Percentiles rank a stretch among this genome's conserved stretches.
Conservation (phyloP, 2,797 vertebrate genomes). For the Pantherophis alleghaniensis region DNA sequence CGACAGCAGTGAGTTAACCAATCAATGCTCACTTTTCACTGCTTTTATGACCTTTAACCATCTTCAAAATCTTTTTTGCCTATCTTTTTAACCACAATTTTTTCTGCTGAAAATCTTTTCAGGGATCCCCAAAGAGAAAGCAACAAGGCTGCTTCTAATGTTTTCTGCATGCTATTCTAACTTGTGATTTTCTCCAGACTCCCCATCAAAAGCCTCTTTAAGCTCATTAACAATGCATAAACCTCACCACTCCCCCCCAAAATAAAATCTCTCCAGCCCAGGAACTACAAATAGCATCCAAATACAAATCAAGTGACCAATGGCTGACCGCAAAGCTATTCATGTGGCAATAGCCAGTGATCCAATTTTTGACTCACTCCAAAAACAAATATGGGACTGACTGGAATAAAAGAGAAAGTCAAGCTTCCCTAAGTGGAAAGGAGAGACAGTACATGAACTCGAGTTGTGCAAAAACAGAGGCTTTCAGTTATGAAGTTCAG, state of each 20-base stretch:
- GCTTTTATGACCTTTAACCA: slow-evolving; percentile 3
- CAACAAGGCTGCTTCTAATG: neutral
- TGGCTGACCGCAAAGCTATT: neutral
- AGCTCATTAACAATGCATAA: neutral
- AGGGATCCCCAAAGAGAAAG: neutral
- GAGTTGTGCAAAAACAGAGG: neutral
- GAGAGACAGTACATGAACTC: neutral
- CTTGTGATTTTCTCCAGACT: neutral
- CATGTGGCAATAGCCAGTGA: neutral
- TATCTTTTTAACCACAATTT: neutral
- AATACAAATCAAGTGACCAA: neutral
- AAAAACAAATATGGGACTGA: neutral
- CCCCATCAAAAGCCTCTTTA: neutral
- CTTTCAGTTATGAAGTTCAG: neutral
- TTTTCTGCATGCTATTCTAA: neutral
- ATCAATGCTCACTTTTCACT: slow-evolving; percentile 4
- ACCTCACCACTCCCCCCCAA: neutral
- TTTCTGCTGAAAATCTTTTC: neutral
- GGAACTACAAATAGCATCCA: neutral
- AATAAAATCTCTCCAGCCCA: neutral
- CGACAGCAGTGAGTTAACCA: slow-evolving; percentile 14
- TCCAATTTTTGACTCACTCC: neutral
- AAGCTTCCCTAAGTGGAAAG: neutral
- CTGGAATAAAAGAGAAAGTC: neutral
- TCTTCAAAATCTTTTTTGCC: neutral